phyloP scores from a whole-genome alignment of 1,140 invertebrate species.

The Schmidtea mediterranea region DNA sequence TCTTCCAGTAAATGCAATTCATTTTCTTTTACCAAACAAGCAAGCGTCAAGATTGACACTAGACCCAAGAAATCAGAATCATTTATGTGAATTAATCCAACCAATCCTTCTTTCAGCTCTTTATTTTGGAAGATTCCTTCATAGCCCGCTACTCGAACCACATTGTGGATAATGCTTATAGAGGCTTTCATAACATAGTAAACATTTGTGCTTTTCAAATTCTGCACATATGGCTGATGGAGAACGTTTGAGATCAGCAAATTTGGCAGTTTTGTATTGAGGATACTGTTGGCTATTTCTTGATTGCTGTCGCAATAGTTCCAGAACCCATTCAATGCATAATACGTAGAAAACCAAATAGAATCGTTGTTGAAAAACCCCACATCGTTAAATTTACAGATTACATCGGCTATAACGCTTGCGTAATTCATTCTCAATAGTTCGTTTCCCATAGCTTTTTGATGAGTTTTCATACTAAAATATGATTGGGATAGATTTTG shows the following conservation, averaged over 20 bases:
- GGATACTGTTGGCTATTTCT: slow-evolving; percentile 14
- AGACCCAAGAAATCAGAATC: no score
- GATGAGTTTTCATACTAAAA: no score
- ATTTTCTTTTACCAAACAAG: no score
- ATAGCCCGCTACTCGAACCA: no score
- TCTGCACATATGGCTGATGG: slow-evolving; percentile 17
- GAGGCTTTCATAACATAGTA: slow-evolving; percentile 19
- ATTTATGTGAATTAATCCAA: no score
- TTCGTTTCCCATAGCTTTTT: no score
- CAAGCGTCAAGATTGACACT: no score
- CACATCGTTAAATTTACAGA: slow-evolving; percentile 16
- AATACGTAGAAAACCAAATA: slow-evolving; percentile 20
- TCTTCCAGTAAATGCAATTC: no score
- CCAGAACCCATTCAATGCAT: slow-evolving; percentile 18
- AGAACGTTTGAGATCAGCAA: slow-evolving; percentile 15
- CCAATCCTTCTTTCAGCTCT: no score
- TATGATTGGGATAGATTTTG: no score
- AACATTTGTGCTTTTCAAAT: slow-evolving; percentile 20
- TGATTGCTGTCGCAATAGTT: slow-evolving; percentile 17
- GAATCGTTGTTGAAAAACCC: slow-evolving; percentile 20
- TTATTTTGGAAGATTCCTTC: no score
- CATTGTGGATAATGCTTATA: slow-evolving; percentile 15
- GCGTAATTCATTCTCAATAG: slow-evolving; percentile 1
- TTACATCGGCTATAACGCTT: slow-evolving; percentile 16
- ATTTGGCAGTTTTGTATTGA: slow-evolving; percentile 14